These are phyloP conservation scores for Morpho deidamia DNA, from an alignment of 2,888 invertebrate genomes.

Conservation along the genomic window DNA sequence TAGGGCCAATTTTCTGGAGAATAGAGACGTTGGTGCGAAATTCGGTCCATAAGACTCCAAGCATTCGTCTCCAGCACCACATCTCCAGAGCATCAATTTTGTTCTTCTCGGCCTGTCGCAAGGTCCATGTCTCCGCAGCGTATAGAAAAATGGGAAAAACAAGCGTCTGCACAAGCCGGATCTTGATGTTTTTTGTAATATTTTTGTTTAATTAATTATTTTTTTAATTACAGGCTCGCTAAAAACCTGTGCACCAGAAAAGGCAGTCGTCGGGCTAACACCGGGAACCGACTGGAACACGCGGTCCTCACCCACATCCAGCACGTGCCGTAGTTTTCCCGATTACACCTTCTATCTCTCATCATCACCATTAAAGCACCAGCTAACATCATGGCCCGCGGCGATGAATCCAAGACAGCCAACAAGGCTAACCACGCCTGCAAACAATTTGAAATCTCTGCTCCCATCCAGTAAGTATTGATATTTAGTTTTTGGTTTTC, in stretches of 20 bases:
- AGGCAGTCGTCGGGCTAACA: slow-evolving; percentile 90
- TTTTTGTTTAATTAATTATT: too few species aligned
- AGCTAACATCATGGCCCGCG: slow-evolving; percentile 60
- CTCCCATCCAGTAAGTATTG: slow-evolving; percentile 57
- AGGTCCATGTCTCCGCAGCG: too few species aligned
- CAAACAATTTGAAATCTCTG: slow-evolving; percentile 59
- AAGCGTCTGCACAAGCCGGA: too few species aligned
- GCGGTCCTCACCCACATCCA: slow-evolving; percentile 89
- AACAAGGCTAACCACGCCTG: slow-evolving; percentile 60
- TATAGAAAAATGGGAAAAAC: too few species aligned
- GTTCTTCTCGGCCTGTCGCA: too few species aligned
- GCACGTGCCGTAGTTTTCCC: slow-evolving; percentile 86
- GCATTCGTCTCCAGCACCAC: too few species aligned
- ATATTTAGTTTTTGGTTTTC: too few species aligned
- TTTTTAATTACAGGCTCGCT: slow-evolving; percentile 81
- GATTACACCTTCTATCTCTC: slow-evolving; percentile 40
- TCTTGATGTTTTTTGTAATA: too few species aligned
- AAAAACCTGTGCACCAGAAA: slow-evolving; percentile 90
- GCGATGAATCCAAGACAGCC: slow-evolving; percentile 70
- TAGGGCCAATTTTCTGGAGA: too few species aligned
- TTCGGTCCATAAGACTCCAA: too few species aligned
- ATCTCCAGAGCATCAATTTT: too few species aligned
- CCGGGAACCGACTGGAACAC: slow-evolving; percentile 90
- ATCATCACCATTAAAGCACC: slow-evolving; percentile 44
- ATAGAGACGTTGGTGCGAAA: too few species aligned